phyloP scores from a whole-genome alignment of 2,113 vertebrate genomes.

The Tetraodon nigroviridis region DNA sequence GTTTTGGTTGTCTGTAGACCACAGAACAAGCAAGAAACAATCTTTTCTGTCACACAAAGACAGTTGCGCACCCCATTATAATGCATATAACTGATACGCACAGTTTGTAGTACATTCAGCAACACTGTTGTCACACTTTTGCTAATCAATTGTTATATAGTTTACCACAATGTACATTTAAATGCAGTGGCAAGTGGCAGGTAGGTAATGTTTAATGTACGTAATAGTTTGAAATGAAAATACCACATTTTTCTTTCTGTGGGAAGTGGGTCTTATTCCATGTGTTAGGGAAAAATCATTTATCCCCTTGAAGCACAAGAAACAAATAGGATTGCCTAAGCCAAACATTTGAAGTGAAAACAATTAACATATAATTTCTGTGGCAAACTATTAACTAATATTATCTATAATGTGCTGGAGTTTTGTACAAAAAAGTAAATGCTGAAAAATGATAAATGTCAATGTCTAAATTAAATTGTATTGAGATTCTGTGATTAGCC shows the following conservation, averaged over 20 bases:
- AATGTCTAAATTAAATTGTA: constrained; percentile 15
- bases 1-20: constrained; percentile 38
- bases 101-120: constrained; percentile 78
- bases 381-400: constrained; percentile 49
- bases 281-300: constrained; percentile 36
- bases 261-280: constrained; percentile 29
- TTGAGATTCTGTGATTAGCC: constrained; percentile 46
- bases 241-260: constrained; percentile 24
- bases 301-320: constrained; percentile 19
- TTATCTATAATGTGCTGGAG: constrained; percentile 22
- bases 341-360: constrained; percentile 20
- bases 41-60: constrained; percentile 52
- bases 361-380: constrained; percentile 30
- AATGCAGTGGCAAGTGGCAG: constrained; percentile 48
- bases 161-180: constrained; percentile 75
- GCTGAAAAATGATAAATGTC: constrained; percentile 20
- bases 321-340: constrained; percentile 12
- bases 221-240: constrained; percentile 22
- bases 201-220: not conserved
- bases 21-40: constrained; percentile 53
- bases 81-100: constrained; percentile 58
- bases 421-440: constrained; percentile 37
- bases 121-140: constrained; percentile 75
- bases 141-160: constrained; percentile 69
- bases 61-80: constrained; percentile 51